Evolutionary conservation across 2,113 vertebrate species (phyloP).

Genomic region (Proteles cristata): DNA sequence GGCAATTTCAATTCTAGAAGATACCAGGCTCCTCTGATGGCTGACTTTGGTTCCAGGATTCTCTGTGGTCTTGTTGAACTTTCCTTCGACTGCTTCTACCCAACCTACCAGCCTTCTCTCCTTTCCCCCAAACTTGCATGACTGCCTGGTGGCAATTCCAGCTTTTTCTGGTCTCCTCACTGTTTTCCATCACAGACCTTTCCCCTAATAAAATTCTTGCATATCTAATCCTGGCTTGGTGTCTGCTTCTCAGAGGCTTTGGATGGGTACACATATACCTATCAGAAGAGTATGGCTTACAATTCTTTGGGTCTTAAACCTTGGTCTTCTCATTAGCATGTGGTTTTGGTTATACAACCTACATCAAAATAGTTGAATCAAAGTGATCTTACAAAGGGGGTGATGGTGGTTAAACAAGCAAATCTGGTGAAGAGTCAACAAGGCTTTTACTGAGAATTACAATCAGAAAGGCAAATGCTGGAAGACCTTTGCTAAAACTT

Average conservation of each 20-base stretch:
- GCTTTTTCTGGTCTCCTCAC: neutral
- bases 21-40: neutral
- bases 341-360: neutral
- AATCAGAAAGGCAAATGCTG: constrained; percentile 43
- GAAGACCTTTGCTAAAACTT: constrained; percentile 32
- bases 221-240: neutral
- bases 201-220: neutral
- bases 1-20: neutral
- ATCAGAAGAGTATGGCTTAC: neutral
- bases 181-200: neutral
- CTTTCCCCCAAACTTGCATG: neutral
- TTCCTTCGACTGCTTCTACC: neutral
- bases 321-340: neutral
- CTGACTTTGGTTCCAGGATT: neutral
- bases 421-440: neutral
- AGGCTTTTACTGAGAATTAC: constrained; percentile 26
- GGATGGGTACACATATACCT: neutral
- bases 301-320: neutral
- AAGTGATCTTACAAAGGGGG: neutral
- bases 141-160: neutral
- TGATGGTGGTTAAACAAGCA: neutral
- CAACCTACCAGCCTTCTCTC: neutral
- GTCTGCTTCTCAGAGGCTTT: neutral
- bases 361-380: neutral
- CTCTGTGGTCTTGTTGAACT: neutral